Conservation (phyloP, 2,797 vertebrate species). For the Nothura maculosa region DNA sequence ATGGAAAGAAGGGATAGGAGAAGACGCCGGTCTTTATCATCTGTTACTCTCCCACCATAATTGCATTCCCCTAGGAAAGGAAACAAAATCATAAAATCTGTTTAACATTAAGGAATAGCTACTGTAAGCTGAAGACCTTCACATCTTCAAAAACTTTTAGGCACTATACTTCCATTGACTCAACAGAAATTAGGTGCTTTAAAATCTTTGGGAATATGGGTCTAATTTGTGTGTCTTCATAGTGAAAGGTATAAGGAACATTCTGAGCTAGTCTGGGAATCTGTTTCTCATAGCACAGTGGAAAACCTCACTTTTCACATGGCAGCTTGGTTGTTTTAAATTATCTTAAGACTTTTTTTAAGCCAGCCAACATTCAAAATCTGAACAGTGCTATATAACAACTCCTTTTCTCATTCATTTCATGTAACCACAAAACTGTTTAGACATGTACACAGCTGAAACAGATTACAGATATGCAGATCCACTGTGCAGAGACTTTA, state of each 20-base stretch:
- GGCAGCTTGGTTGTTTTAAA: neutral
- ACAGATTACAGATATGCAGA: neutral
- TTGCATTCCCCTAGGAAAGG: constrained; percentile 91
- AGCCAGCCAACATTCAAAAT: neutral
- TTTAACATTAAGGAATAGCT: neutral
- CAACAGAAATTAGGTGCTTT: neutral
- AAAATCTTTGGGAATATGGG: neutral
- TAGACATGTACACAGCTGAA: neutral
- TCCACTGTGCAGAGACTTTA: neutral
- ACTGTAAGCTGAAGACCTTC: neutral
- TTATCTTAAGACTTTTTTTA: neutral
- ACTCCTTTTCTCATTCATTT: neutral
- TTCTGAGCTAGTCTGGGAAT: neutral
- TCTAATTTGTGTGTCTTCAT: neutral
- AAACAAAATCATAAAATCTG: neutral
- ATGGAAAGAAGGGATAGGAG: constrained; percentile 91
- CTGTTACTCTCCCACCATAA: constrained; percentile 95
- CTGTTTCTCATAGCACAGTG: neutral
- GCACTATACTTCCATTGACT: neutral
- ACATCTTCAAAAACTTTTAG: neutral
- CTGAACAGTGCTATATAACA: neutral
- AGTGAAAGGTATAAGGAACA: neutral
- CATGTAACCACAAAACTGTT: neutral
- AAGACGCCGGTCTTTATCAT: constrained; percentile 94
- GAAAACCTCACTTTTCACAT: neutral